These are phyloP conservation scores for Halichoerus grypus DNA, from an alignment of 2,113 vertebrate species.

Conservation along the genomic window DNA sequence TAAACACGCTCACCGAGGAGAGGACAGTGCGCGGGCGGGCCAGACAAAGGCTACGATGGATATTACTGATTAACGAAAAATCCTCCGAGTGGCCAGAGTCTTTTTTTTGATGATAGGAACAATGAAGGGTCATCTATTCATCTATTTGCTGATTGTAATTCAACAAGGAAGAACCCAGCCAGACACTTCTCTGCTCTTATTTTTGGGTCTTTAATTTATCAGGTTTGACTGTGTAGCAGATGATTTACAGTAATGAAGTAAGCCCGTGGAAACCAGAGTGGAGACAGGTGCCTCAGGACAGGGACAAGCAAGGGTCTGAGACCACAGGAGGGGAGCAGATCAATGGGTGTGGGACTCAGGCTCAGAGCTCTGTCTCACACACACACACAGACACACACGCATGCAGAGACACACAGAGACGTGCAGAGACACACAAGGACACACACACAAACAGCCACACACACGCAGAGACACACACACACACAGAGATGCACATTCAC, in stretches of 20 bases:
- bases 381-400: not conserved
- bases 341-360: not conserved
- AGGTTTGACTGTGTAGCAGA: conserved; percentile 76
- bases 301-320: not conserved
- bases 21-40: conserved; percentile 85
- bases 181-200: conserved; percentile 36
- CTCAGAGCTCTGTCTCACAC: not conserved
- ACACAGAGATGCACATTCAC: no score
- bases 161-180: not conserved
- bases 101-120: conserved; percentile 44
- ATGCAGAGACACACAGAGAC: rapidly evolving
- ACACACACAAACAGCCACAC: not conserved
- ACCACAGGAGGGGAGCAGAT: not conserved
- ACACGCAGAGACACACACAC: not conserved
- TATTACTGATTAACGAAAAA: conserved; percentile 78
- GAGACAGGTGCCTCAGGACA: not conserved
- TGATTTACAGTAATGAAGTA: conserved; percentile 71
- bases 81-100: conserved; percentile 37
- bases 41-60: conserved; percentile 87
- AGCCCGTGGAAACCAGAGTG: conserved; percentile 46
- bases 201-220: conserved; percentile 65
- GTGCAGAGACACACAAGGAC: not conserved
- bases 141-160: conserved; percentile 70
- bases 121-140: conserved; percentile 49
- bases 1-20: conserved; percentile 91